A percentile compares a stretch with the other conserved stretches of the same genome.
phyloP scores from a whole-genome alignment of 2,797 vertebrate genomes.

The Sebastes matsubarae region DNA sequence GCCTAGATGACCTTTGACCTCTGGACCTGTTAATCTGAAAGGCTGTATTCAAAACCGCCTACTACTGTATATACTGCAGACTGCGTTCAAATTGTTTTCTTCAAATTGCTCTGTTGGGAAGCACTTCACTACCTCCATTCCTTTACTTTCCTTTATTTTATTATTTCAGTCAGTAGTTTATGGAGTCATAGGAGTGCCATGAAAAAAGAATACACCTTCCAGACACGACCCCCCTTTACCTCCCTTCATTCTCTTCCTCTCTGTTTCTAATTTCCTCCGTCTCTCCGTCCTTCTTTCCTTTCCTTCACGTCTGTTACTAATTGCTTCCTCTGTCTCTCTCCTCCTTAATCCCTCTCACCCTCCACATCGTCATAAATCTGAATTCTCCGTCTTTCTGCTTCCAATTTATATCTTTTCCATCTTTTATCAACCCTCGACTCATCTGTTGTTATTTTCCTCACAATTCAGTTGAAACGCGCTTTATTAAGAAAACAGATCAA shows the following conservation, averaged over 20 bases:
- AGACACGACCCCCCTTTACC: neutral
- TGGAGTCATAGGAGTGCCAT: no score
- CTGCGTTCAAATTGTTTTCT: no score
- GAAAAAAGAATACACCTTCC: no score
- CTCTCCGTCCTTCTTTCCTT: neutral
- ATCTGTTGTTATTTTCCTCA: neutral
- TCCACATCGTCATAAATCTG: constrained; percentile 2
- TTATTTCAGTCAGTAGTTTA: no score
- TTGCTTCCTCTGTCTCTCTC: neutral
- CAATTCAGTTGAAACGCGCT: neutral
- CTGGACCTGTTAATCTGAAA: neutral
- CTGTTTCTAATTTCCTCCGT: neutral
- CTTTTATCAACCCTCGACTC: accelerated
- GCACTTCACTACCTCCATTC: no score
- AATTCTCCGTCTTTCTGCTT: constrained; percentile 18
- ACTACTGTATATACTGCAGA: no score
- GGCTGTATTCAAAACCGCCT: no score
- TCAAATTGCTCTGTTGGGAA: no score
- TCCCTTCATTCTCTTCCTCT: neutral
- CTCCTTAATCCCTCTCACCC: neutral
- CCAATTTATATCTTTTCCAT: constrained; percentile 7
- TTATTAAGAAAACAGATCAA: neutral
- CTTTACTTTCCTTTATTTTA: neutral
- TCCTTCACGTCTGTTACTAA: constrained; percentile 4
- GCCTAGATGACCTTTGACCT: neutral